phyloP scores from a whole-genome alignment of 2,888 invertebrate genomes.

The Marasmarcha lunaedactyla region DNA sequence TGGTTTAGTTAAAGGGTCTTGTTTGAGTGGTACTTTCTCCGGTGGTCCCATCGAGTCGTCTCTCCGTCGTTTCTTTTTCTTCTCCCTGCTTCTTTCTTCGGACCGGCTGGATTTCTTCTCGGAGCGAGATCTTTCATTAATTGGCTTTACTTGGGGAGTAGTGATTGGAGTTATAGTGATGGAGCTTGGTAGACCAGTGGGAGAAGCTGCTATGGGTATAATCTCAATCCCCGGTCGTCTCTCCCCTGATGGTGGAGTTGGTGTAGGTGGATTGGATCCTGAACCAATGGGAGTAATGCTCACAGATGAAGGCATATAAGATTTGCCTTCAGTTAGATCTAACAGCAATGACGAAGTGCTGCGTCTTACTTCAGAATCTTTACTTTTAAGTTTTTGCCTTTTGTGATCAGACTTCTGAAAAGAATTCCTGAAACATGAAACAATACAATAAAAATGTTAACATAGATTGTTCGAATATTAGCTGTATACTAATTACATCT shows the following conservation, averaged over 20 bases:
- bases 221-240: constrained; percentile 86
- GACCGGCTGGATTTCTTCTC: constrained; percentile 58
- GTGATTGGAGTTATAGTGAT: constrained; percentile 89
- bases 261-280: constrained; percentile 71
- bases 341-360: constrained; percentile 52
- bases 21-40: constrained; percentile 82
- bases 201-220: constrained; percentile 79
- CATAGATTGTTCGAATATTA: no score
- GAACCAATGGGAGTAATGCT: constrained; percentile 62
- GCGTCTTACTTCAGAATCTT: constrained; percentile 56
- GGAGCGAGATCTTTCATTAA: constrained; percentile 55
- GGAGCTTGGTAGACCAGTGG: constrained; percentile 78
- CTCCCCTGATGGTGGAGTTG: constrained; percentile 72
- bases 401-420: constrained; percentile 70
- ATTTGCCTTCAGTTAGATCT: constrained; percentile 68
- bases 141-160: constrained; percentile 61
- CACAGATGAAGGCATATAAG: constrained; percentile 63
- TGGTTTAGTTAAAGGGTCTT: constrained; percentile 78
- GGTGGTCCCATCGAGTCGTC: constrained; percentile 87
- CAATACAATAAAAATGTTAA: neutral
- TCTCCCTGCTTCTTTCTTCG: constrained; percentile 68
- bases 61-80: constrained; percentile 81
- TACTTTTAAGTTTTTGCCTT: constrained; percentile 72
- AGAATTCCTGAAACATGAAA: constrained; percentile 56
- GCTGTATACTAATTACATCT: no score